Conservation (phyloP, 2,797 vertebrate genomes). For the Anabas testudineus region DNA sequence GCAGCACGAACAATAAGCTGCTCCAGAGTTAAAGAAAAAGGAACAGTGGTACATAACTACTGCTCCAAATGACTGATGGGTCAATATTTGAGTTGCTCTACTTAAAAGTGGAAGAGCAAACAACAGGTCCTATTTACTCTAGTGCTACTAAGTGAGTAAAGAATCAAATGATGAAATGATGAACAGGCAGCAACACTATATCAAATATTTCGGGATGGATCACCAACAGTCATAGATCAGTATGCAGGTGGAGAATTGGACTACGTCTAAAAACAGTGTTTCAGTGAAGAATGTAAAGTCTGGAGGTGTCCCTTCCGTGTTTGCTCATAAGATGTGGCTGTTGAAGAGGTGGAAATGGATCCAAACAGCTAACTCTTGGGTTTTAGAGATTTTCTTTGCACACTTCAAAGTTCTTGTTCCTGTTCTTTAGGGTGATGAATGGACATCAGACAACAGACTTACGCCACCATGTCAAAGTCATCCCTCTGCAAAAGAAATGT, state of each 20-base stretch:
- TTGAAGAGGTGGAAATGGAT: background rate
- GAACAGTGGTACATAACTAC: background rate
- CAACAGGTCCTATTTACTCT: background rate
- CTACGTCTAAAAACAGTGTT: background rate
- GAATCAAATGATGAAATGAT: background rate
- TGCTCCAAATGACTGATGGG: background rate
- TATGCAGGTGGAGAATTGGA: background rate
- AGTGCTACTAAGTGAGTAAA: too few relatives aligned
- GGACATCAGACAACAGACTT: conserved; percentile 17
- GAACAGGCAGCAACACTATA: background rate
- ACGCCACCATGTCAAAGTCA: conserved; percentile 86
- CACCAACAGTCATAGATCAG: background rate
- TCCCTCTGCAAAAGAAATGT: conserved; percentile 81
- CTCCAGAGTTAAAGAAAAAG: background rate
- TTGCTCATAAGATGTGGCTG: background rate
- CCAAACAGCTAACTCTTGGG: background rate
- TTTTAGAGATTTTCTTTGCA: background rate
- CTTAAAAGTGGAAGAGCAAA: background rate
- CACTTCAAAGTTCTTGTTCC: background rate
- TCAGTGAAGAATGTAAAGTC: background rate
- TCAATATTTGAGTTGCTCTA: background rate
- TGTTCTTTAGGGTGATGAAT: background rate
- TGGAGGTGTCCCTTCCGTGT: background rate
- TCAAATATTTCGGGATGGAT: background rate
- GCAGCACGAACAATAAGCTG: background rate